Conservation (phyloP, 2,888 invertebrate species). For the Cerastis rubricosa region DNA sequence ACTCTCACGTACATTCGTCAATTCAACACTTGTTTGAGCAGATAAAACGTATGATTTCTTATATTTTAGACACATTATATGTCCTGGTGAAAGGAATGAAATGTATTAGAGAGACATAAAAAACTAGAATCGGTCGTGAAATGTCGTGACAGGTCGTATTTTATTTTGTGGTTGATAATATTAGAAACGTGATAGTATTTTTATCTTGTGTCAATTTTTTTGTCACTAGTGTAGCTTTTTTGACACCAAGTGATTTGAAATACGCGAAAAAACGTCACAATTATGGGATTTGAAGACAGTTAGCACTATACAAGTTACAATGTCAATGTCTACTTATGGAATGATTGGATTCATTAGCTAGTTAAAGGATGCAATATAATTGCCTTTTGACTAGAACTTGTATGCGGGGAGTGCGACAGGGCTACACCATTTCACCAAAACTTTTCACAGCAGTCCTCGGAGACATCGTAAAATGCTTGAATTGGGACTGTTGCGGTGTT, state of each 20-base stretch:
- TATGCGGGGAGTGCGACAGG: no score
- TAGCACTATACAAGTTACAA: neutral
- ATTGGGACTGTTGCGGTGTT: no score
- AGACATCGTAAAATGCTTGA: no score
- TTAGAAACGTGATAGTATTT: neutral
- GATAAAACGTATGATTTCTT: slow-evolving; percentile 66
- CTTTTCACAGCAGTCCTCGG: no score
- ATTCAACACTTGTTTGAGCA: slow-evolving; percentile 69
- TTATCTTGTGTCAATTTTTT: slow-evolving; percentile 7
- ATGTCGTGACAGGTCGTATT: neutral
- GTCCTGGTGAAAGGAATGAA: slow-evolving; percentile 33
- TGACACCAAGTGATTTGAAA: neutral
- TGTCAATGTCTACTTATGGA: neutral
- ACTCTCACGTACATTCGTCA: slow-evolving; percentile 64
- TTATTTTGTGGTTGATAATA: slow-evolving; percentile 10
- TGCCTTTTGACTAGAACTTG: neutral
- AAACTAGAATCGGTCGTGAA: slow-evolving; percentile 5
- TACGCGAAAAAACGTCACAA: neutral
- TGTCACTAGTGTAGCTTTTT: neutral
- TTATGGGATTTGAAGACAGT: neutral
- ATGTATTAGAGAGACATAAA: slow-evolving; percentile 35
- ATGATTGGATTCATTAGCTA: neutral
- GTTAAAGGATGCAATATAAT: neutral
- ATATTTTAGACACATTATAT: slow-evolving; percentile 55
- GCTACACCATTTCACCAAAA: no score